Evolutionary conservation across 2,113 vertebrate genomes (phyloP), one percentile per base, ranked within the genome.

Genomic region (Hyaena hyaena): DNA sequence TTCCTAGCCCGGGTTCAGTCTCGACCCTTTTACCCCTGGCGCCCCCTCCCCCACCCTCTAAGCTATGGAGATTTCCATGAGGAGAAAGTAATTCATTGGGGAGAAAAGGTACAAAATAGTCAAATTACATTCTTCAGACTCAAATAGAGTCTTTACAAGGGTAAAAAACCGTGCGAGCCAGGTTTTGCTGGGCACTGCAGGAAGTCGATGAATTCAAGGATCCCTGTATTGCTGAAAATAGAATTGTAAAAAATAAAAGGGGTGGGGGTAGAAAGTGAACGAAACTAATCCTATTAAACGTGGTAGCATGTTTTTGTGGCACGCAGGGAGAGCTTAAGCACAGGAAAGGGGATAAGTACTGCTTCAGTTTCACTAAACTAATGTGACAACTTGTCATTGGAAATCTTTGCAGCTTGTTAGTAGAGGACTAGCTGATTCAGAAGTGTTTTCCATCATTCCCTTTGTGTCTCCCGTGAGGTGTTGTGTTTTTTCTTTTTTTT

Each of bases 351-450:
- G 98, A 98, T 98, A 99, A 99, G 98, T 97, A 95, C 97, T 98
- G 98, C 98, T 99, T 99, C 98, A 98, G 98, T 99, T 98, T 99
- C 99, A 99, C 99, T 99, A 99, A 99, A 99, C 99, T 99, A 99
- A 99, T 98, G 99, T 99, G 99, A 99, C 99, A 99, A 99, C 98
- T 99, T 99, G 99, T 99, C 99, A 99, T 95, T 98, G 98, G 98
- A 98, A 98, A 98, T 99, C 99, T 99, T 99, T 99, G 98, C 98
- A 99, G 99, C 99, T 98, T 98, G 99, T 99, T 99, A 99, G 99
- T 98, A 98, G 98, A 98, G 98, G 98, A 98, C 98, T 98, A 98
- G 99, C 98, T 98, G 98, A 99, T 98, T 98, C 98, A 99, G 98
- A 98, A 98, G 98, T 98, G 98, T 98, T 99, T 98, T 98, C 98